Base-by-base conservation (phyloP, 2,797 vertebrate genomes). In the Microcaecilia unicolor region DNA sequence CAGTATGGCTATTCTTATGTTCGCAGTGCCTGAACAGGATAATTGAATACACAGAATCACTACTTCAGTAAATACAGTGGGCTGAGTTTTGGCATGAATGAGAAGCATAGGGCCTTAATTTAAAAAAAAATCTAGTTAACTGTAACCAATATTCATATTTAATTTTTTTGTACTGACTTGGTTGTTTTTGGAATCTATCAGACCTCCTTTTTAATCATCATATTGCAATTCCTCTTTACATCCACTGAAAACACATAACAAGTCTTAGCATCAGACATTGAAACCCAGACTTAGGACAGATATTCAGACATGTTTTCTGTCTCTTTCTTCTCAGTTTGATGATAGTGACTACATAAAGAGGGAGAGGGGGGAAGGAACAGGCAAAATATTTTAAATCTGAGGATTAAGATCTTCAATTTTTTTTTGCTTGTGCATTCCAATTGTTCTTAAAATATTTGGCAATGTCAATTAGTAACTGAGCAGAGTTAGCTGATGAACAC, bases 381-480 rank as follows among this genome's bases (percentile, higher is more conserved):
- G 40, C 41, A 52, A 65, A 80, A 83, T 87, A 86, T 84, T 69
- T 75, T 84, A 87, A 85, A 78, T 89, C 84, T 70, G 80, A 77
- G 89, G 91, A 97, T 98, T 94, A 96, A 97, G 90, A 93, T 97
- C 92, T 93, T 86, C 72, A 70, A 73, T 75, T 81, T 63, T 72
- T 73, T 75, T 78, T 83, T 81, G 68, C 77, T 83, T 84, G 76
- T 87, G 89, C 92, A 93, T 97, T 97, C 93, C 95, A 95, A 96
- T 98, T 98, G 95, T 98, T 98, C 93, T 97, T 98, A 98, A 98
- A 97, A 98, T 98, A 98, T 98, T 97, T 98, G 95, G 92, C 93
- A 98, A 96, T 97, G 95, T 98, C 95, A 98, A 98, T 98, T 98
- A 98, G 95, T 98, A 97, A 98, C 93, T 94, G 93, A 98, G 93